Percentiles rank a stretch among this genome's conserved stretches.
Evolutionary conservation across 2,888 invertebrate genomes (phyloP).

Genomic region (Aleiodes leptofemur): DNA sequence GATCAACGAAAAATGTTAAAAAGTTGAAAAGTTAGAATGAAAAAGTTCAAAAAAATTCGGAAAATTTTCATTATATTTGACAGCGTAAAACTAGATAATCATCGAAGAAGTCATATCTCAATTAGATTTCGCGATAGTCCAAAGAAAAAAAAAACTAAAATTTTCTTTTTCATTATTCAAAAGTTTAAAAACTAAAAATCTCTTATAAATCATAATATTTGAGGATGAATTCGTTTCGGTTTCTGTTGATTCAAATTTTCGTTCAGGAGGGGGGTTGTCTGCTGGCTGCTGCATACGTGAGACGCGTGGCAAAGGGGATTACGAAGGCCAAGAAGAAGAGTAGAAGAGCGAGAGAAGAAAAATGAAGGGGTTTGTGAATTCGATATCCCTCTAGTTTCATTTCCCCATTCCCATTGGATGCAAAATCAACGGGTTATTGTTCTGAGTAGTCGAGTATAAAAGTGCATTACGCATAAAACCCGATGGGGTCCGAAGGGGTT

Average conservation of each 20-base stretch:
- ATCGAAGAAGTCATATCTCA: too few relatives aligned
- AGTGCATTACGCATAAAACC: slow-evolving; percentile 26
- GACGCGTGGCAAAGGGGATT: slow-evolving; percentile 38
- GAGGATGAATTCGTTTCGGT: slow-evolving; percentile 28
- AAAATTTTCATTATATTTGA: too few relatives aligned
- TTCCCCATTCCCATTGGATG: slow-evolving; percentile 59
- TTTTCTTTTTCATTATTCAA: background rate
- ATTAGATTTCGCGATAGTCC: too few relatives aligned
- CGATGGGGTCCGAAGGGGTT: slow-evolving; percentile 8
- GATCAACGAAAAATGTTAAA: too few relatives aligned
- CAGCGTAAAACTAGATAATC: too few relatives aligned
- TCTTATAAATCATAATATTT: slow-evolving; percentile 23
- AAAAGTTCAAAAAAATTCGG: too few relatives aligned
- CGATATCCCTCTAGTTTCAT: slow-evolving; percentile 42
- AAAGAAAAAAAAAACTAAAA: too few relatives aligned
- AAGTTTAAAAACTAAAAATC: background rate
- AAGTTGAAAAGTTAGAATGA: too few relatives aligned
- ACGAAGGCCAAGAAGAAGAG: slow-evolving; percentile 21
- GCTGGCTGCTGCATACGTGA: background rate
- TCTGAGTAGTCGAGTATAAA: slow-evolving; percentile 35
- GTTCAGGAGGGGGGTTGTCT: slow-evolving; percentile 1
- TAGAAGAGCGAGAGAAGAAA: slow-evolving; percentile 35
- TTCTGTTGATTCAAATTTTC: slow-evolving; percentile 8
- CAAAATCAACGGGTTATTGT: slow-evolving; percentile 68
- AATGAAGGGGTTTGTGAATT: slow-evolving; percentile 43